A percentile compares a stretch with the other conserved stretches of the same genome.
phyloP scores from a whole-genome alignment of 2,797 vertebrate species.

The Leptoclinus maculatus region DNA sequence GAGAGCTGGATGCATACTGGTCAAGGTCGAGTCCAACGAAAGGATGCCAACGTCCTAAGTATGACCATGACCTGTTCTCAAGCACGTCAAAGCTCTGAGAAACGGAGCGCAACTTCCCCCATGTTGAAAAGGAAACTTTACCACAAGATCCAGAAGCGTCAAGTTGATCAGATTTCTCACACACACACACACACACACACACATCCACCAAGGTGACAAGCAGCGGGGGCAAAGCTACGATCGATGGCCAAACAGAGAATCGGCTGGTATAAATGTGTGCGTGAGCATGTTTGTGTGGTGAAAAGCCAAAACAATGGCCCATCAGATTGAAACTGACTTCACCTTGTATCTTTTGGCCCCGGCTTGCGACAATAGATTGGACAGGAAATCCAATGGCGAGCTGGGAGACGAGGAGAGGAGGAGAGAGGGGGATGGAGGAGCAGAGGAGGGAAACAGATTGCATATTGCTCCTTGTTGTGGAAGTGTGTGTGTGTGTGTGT shows the following conservation, averaged over 20 bases:
- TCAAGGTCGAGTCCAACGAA: neutral
- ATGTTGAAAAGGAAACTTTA: neutral
- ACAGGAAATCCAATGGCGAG: constrained; percentile 91
- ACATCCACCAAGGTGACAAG: constrained; percentile 81
- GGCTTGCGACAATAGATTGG: constrained; percentile 90
- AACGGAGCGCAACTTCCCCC: neutral
- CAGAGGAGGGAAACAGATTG: constrained; percentile 78
- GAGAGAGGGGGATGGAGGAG: constrained; percentile 74
- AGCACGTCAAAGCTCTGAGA: neutral
- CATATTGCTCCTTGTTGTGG: constrained; percentile 75
- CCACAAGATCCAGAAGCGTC: constrained; percentile 60
- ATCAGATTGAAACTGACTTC: constrained; percentile 94
- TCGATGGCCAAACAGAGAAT: constrained; percentile 86
- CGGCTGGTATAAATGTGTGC: constrained; percentile 50
- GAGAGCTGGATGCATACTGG: neutral
- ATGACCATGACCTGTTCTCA: neutral
- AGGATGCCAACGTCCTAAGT: neutral
- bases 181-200: constrained; percentile 28
- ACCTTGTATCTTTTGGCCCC: constrained; percentile 91
- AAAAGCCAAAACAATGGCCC: constrained; percentile 88
- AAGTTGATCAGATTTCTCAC: constrained; percentile 60
- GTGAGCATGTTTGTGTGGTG: constrained; percentile 32
- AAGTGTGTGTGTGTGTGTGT: neutral
- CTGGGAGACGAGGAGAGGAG: constrained; percentile 82
- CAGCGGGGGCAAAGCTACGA: constrained; percentile 69